Evolutionary conservation across 92 coral and sea anemone species (phyloP).

Genomic region (Epizoanthus scotinus): DNA sequence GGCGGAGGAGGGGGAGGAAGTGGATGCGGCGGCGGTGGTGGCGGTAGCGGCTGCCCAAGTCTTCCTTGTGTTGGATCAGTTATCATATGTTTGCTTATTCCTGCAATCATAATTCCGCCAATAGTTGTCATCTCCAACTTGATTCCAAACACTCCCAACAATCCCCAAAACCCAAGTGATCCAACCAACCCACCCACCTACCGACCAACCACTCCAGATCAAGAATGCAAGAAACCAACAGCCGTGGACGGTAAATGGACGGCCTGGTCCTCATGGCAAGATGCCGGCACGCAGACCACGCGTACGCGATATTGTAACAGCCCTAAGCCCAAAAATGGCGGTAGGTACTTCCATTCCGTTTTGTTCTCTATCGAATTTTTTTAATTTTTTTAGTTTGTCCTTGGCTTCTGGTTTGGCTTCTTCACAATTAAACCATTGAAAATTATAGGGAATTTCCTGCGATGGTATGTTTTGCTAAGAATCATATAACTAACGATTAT

Average conservation of each 20-base stretch:
- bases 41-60: background rate
- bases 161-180: conserved; percentile 2
- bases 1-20: background rate
- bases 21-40: background rate
- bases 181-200: conserved; percentile 20
- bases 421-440: too few species aligned
- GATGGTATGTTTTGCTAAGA: too few species aligned
- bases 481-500: too few species aligned
- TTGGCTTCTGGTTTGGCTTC: too few species aligned
- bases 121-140: conserved; percentile 14
- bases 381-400: too few species aligned
- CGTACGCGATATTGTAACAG: conserved; percentile 45
- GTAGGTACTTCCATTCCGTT: conserved; percentile 14
- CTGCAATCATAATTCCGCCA: conserved; percentile 39
- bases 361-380: background rate
- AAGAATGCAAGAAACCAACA: conserved; percentile 41
- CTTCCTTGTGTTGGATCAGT: conserved; percentile 22
- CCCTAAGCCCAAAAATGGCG: conserved; percentile 49
- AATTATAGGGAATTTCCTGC: too few species aligned
- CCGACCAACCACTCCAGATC: conserved; percentile 31
- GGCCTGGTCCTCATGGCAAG: conserved; percentile 46
- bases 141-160: conserved; percentile 13
- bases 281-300: conserved; percentile 45
- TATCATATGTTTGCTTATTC: conserved; percentile 28
- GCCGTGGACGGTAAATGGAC: conserved; percentile 47